These are phyloP conservation scores for Solenodon paradoxus DNA, from an alignment of 2,113 vertebrate species.

Conservation along the genomic window DNA sequence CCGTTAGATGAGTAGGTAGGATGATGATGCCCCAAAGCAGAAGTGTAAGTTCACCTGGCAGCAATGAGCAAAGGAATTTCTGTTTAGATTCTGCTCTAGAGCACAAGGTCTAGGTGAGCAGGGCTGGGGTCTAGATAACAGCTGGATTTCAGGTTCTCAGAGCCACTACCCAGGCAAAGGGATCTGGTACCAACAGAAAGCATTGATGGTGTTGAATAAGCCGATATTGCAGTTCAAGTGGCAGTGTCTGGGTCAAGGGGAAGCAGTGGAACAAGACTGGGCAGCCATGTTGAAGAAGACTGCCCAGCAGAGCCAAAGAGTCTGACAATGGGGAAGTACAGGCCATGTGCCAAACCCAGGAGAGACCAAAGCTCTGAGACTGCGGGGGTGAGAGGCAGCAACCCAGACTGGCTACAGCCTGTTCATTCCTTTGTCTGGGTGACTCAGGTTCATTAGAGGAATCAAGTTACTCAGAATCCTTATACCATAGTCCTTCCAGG, in stretches of 20 bases:
- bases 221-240: not conserved
- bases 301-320: not conserved
- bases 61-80: not conserved
- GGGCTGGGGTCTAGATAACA: not conserved
- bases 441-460: conserved; percentile 61
- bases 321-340: conserved; percentile 31
- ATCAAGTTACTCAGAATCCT: conserved; percentile 66
- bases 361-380: conserved; percentile 31
- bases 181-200: not conserved
- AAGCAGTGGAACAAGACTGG: not conserved
- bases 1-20: not conserved
- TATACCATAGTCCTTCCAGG: conserved; percentile 57
- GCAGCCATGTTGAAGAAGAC: not conserved
- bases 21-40: not conserved
- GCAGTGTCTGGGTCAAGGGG: not conserved
- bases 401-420: conserved; percentile 57
- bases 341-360: conserved; percentile 24
- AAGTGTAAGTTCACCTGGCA: not conserved
- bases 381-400: conserved; percentile 45
- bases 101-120: not conserved
- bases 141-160: not conserved
- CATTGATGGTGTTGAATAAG: not conserved
- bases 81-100: not conserved
- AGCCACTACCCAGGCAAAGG: not conserved
- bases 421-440: conserved; percentile 69